Conservation (phyloP, 1,140 invertebrate genomes). For the Drosophila pectinifera region DNA sequence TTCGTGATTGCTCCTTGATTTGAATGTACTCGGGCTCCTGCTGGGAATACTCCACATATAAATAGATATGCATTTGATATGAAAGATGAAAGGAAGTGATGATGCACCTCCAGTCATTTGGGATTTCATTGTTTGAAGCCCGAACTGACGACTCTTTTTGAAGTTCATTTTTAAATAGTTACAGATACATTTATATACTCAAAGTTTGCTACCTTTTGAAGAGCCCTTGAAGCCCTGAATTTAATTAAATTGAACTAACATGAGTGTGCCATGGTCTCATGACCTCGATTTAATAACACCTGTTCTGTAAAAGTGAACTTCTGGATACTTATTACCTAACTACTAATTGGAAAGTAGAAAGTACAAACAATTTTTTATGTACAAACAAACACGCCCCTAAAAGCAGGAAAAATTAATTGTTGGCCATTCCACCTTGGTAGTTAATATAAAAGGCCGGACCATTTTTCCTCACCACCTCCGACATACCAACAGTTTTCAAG, state of each 20-base stretch:
- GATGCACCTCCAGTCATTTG: constrained; percentile 12
- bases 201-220: background rate
- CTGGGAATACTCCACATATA: constrained; percentile 10
- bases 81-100: background rate
- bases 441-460: constrained; percentile 14
- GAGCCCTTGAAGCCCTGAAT: background rate
- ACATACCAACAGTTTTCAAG: constrained; percentile 5
- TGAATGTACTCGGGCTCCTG: background rate
- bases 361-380: background rate
- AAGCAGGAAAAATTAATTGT: constrained; percentile 13
- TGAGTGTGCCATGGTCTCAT: background rate
- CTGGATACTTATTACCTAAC: background rate
- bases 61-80: constrained; percentile 8
- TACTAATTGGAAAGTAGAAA: constrained; percentile 15
- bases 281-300: background rate
- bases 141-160: background rate
- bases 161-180: background rate
- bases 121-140: background rate
- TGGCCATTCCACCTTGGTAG: background rate
- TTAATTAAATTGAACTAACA: background rate
- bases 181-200: no score
- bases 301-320: background rate
- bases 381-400: constrained; percentile 7
- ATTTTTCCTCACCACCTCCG: background rate
- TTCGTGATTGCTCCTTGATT: constrained; percentile 32